These are phyloP conservation scores for Brachypteracias leptosomus DNA, from an alignment of 2,113 vertebrate genomes.

Conservation along the genomic window DNA sequence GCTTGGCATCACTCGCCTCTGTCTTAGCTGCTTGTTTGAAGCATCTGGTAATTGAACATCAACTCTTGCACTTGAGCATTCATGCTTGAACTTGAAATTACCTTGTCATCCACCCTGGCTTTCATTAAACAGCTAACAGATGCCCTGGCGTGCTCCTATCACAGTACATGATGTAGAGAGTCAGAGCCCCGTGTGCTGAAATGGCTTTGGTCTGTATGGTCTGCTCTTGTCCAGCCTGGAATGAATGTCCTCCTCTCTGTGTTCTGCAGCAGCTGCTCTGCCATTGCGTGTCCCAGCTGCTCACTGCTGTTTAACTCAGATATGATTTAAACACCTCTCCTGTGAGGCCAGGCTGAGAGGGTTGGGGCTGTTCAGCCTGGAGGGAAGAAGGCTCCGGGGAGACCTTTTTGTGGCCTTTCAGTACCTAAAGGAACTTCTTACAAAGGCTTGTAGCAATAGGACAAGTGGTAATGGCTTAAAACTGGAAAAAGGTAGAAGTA, in stretches of 20 bases:
- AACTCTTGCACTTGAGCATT: constrained; percentile 36
- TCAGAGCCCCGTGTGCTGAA: not conserved
- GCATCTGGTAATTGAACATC: constrained; percentile 49
- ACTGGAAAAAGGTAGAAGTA: too few species aligned
- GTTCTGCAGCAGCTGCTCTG: not conserved
- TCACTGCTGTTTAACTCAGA: not conserved
- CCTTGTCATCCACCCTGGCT: constrained; percentile 36
- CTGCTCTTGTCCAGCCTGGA: not conserved
- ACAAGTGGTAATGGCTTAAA: too few species aligned
- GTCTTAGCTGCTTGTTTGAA: constrained; percentile 30
- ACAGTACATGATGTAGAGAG: not conserved
- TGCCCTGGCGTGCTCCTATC: not conserved
- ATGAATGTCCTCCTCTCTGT: not conserved
- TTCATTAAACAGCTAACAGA: constrained; percentile 26
- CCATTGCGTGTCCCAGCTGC: not conserved
- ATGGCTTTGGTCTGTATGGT: not conserved
- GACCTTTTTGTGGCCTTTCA: too few species aligned
- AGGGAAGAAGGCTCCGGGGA: too few species aligned
- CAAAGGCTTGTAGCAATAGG: too few species aligned
- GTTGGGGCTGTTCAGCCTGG: too few species aligned
- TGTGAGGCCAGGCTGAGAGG: too few species aligned
- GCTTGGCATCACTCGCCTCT: not conserved
- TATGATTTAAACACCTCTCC: too few species aligned
- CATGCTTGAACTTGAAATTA: constrained; percentile 57
- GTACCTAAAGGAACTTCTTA: too few species aligned